Conservation (phyloP, 2,888 invertebrate species). For the Eupelmus urozonus region DNA sequence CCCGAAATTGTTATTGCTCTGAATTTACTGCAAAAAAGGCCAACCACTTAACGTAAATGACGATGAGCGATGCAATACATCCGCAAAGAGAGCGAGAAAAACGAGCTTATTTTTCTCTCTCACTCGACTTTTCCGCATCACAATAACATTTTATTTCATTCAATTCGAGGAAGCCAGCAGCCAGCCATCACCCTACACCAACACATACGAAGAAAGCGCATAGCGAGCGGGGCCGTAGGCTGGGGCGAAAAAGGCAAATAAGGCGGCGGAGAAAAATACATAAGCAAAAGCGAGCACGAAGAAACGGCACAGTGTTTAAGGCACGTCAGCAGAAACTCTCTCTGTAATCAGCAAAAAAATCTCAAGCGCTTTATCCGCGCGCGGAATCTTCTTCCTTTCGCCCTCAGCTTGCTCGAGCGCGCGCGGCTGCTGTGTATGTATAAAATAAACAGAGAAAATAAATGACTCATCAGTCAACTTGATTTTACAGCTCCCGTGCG, state of each 20-base stretch:
- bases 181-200: too few relatives aligned
- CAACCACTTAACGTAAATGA: background rate
- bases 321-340: conserved; percentile 40
- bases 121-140: too few relatives aligned
- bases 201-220: conserved; percentile 2
- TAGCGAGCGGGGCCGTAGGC: conserved; percentile 12
- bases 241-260: conserved; percentile 40
- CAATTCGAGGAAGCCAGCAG: conserved; percentile 28
- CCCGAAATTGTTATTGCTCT: too few relatives aligned
- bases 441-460: conserved; percentile 54
- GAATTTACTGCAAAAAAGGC: background rate
- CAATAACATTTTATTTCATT: conserved; percentile 39
- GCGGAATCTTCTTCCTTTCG: conserved; percentile 31
- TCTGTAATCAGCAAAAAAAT: conserved; percentile 54
- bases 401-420: conserved; percentile 9
- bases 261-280: conserved; percentile 7
- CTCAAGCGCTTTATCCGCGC: conserved; percentile 45
- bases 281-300: conserved; percentile 2
- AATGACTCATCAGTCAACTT: conserved; percentile 54
- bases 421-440: background rate
- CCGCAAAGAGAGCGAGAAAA: background rate
- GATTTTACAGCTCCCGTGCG: conserved; percentile 46
- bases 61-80: background rate
- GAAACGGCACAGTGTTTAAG: conserved; percentile 40
- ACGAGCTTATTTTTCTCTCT: conserved; percentile 16